A percentile compares a stretch with the other conserved stretches of the same genome.
Evolutionary conservation across 2,797 vertebrate species (phyloP).

Genomic region (Huso huso): DNA sequence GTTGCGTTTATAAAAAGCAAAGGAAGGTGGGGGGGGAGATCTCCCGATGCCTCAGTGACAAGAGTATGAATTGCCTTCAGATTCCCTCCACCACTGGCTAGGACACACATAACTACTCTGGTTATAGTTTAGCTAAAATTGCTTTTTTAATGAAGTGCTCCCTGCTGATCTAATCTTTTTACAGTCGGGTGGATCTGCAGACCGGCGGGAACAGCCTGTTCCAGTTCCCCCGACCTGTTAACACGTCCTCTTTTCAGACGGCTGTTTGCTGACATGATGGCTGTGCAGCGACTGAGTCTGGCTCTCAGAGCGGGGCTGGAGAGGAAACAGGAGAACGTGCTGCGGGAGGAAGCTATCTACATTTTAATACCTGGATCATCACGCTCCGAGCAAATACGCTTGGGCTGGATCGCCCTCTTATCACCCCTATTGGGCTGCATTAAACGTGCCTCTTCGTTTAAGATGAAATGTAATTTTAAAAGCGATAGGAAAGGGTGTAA

Average conservation of each 20-base stretch:
- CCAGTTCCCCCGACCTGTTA: conserved; percentile 52
- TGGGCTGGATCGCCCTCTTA: too few species aligned
- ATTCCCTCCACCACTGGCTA: not conserved
- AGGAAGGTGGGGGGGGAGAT: too few species aligned
- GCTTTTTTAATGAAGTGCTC: conserved; percentile 16
- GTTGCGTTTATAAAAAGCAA: too few species aligned
- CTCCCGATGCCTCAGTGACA: conserved; percentile 5
- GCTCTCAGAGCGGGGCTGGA: conserved; percentile 19
- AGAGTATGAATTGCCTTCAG: conserved; percentile 13
- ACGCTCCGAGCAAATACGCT: too few species aligned
- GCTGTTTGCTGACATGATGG: conserved; percentile 63
- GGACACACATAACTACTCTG: conserved; percentile 8
- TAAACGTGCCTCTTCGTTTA: too few species aligned
- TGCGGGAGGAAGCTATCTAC: conserved; percentile 21
- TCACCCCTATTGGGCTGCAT: too few species aligned
- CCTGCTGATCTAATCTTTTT: conserved; percentile 13
- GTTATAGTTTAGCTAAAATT: conserved; percentile 15
- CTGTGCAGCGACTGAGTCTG: conserved; percentile 59
- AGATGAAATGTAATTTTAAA: too few species aligned
- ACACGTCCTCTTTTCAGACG: conserved; percentile 53
- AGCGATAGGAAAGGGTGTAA: too few species aligned
- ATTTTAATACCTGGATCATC: too few species aligned
- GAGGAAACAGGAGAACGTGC: conserved; percentile 8
- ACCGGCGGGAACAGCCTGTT: conserved; percentile 40
- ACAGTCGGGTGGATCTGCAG: conserved; percentile 28